Conservation (phyloP, 64 coral and sea anemone species). For the Montipora foliosa region DNA sequence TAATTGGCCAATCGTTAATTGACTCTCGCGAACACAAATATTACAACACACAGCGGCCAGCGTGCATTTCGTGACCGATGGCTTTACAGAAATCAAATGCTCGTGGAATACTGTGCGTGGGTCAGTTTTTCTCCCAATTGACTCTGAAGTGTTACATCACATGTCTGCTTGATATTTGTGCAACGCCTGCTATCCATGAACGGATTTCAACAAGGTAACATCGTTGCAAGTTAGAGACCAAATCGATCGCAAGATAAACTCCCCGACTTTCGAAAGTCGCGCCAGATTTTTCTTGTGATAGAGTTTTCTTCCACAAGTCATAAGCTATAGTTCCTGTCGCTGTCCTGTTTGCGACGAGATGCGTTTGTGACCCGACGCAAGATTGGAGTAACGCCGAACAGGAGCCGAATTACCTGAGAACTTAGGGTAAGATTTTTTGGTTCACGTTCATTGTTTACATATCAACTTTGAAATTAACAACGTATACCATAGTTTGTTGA, state of each 20-base stretch:
- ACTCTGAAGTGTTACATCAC: conserved; percentile 19
- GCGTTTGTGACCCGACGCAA: not conserved
- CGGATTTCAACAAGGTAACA: conserved; percentile 1
- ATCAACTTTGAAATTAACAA: conserved; percentile 43
- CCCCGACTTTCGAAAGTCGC: conserved; percentile 41
- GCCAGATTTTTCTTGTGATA: not conserved
- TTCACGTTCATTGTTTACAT: conserved; percentile 40
- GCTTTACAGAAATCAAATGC: not conserved
- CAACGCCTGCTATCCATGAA: not conserved
- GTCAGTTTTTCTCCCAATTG: not conserved
- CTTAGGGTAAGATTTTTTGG: not conserved
- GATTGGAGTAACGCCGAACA: not conserved
- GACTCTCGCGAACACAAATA: conserved; percentile 40
- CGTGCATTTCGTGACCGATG: conserved; percentile 43
- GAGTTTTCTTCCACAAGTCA: not conserved
- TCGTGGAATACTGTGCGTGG: not conserved
- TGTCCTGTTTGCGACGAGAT: not conserved
- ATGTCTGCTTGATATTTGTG: conserved; percentile 16
- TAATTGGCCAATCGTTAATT: conserved; percentile 38
- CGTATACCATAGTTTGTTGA: not conserved
- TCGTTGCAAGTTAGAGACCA: not conserved
- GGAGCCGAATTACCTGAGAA: conserved; percentile 8
- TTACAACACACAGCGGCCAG: not conserved
- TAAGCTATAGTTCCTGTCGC: not conserved
- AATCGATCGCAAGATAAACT: conserved; percentile 32